A percentile compares a stretch with the other conserved stretches of the same genome.
phyloP scores from a whole-genome alignment of 2,888 invertebrate genomes.

The Drosophila sordidula region DNA sequence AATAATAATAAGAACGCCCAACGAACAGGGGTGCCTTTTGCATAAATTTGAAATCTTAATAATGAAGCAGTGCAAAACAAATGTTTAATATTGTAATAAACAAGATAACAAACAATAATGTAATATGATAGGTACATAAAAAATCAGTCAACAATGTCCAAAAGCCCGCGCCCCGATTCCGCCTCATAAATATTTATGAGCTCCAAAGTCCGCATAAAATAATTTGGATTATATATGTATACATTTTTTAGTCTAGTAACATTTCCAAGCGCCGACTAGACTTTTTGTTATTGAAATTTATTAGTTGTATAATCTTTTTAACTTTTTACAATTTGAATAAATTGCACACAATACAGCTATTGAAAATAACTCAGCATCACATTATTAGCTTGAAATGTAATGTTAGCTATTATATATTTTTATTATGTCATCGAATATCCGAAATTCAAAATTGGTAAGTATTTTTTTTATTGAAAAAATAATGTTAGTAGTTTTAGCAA shows the following conservation, averaged over 20 bases:
- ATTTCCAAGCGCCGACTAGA: conserved; percentile 40
- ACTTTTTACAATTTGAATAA: background rate
- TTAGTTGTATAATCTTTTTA: conserved; percentile 23
- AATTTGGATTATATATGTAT: too few species aligned
- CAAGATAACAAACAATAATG: conserved; percentile 68
- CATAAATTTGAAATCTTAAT: conserved; percentile 69
- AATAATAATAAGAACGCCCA: background rate
- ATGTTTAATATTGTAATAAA: conserved; percentile 54
- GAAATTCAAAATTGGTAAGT: too few species aligned
- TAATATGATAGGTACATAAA: conserved; percentile 52
- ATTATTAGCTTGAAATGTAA: background rate
- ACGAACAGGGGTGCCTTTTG: conserved; percentile 2
- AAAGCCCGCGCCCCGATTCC: conserved; percentile 12
- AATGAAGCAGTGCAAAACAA: conserved; percentile 44
- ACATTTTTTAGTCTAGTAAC: conserved; percentile 4
- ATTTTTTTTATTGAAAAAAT: too few species aligned
- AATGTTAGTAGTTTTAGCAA: too few species aligned
- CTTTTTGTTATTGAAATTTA: conserved; percentile 43
- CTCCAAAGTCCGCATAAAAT: background rate
- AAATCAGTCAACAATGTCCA: conserved; percentile 45
- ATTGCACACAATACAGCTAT: background rate
- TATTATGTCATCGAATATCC: too few species aligned
- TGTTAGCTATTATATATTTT: too few species aligned
- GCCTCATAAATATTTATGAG: conserved; percentile 64
- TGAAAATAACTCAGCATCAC: background rate